Evolutionary conservation across 2,797 vertebrate genomes (phyloP).

Genomic region (Lemur catta): DNA sequence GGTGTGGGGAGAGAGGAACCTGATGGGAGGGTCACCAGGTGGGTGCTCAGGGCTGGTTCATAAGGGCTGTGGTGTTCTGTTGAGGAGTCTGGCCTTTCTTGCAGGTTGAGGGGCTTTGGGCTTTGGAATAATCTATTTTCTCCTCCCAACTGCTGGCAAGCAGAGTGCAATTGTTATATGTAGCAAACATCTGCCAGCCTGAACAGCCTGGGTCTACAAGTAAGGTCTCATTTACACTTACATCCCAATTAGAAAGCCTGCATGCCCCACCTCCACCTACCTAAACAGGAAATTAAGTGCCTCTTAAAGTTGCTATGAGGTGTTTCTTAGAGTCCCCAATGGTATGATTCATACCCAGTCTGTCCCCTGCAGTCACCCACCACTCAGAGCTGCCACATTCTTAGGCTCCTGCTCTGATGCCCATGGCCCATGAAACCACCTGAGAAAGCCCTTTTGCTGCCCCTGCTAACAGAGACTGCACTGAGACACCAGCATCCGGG

Average conservation of each 20-base stretch:
- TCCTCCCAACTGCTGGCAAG: neutral
- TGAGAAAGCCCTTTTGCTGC: neutral
- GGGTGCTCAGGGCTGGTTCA: neutral
- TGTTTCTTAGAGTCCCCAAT: neutral
- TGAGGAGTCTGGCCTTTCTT: neutral
- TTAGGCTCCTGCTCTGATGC: neutral
- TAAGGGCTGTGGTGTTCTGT: neutral
- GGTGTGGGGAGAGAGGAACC: neutral
- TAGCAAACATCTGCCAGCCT: neutral
- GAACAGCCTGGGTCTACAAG: neutral
- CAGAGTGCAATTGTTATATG: neutral
- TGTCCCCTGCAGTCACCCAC: fast-evolving
- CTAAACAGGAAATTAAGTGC: neutral
- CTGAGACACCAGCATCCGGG: neutral
- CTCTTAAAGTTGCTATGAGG: neutral
- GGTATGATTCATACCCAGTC: neutral
- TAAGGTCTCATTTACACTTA: neutral
- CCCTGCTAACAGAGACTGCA: no score
- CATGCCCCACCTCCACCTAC: neutral
- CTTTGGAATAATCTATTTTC: neutral
- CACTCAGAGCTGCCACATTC: fast-evolving
- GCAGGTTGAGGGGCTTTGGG: neutral
- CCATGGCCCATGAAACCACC: neutral
- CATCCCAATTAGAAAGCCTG: neutral
- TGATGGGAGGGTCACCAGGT: neutral